A percentile compares a stretch with the other conserved stretches of the same genome.
Evolutionary conservation across 2,888 invertebrate species (phyloP).

Genomic region (Agrotis clavis): DNA sequence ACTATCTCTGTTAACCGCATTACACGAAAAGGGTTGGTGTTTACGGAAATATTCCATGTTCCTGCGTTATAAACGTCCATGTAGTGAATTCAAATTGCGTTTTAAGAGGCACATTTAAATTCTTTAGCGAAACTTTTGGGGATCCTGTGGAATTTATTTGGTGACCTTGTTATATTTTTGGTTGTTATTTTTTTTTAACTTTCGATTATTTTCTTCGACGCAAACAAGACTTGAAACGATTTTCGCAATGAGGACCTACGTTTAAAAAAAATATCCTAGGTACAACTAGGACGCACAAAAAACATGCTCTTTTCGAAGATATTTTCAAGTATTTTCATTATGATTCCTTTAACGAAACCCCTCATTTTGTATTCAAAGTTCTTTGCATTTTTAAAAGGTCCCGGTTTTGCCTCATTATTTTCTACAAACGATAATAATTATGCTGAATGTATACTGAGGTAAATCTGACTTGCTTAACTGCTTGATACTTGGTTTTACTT

Average conservation of each 20-base stretch:
- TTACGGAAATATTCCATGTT: conserved; percentile 44
- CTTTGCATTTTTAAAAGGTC: conserved; percentile 59
- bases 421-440: conserved; percentile 54
- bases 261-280: not conserved
- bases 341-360: conserved; percentile 44
- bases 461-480: conserved; percentile 24
- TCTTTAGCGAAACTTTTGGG: conserved; percentile 35
- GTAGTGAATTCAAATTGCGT: conserved; percentile 56
- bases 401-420: conserved; percentile 49
- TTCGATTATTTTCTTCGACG: too few relatives aligned
- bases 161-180: conserved; percentile 15
- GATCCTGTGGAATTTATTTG: conserved; percentile 17
- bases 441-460: conserved; percentile 28
- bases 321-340: conserved; percentile 44
- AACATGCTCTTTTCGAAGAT: conserved; percentile 15
- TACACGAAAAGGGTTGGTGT: conserved; percentile 44
- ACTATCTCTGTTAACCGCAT: conserved; percentile 32
- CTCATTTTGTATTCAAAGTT: conserved; percentile 55
- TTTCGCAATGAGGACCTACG: not conserved
- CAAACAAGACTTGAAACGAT: not conserved
- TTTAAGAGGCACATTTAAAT: conserved; percentile 52
- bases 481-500: conserved; percentile 2
- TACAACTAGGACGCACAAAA: conserved; percentile 6
- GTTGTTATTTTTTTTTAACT: not conserved
- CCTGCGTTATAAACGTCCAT: conserved; percentile 38